Evolutionary conservation across 2,888 invertebrate species (phyloP), one percentile per base, ranked within the genome.

Genomic region (Xanthorhoe designata): DNA sequence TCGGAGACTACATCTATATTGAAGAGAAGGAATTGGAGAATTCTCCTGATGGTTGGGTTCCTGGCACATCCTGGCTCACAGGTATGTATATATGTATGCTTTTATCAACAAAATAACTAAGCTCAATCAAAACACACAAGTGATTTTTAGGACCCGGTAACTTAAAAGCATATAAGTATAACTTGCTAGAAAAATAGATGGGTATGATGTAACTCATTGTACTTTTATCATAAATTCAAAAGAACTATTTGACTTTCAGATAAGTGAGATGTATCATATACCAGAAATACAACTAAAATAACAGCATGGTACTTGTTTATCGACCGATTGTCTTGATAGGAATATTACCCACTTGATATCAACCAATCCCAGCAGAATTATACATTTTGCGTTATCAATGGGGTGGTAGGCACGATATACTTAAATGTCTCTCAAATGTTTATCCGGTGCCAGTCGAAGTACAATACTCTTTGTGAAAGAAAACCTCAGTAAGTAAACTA

Each of bases 41-140:
- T 73, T 96, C 97, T 1, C 94, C 96, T 0, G 98, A 98, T 88
- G 97, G 97, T 59, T 98, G 98, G 98, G 96, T 97, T 32, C 96
- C 96, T 78, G 98, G 98, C 32, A 95, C 95, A 19, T 97, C 97
- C 0, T 97, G 97, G 97, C 89, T 97, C 45, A 97, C 97, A 57
- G 97, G 96, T 85, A 75, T 73, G 73, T n/a, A n/a, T n/a, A n/a
- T n/a, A n/a, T n/a, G 5, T 24, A 24, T 32, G 32, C 32, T 32
- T 32, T 4, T 24, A 32, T 4, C 32, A 32, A 32, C 32, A 32
- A 6, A 32, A 24, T 3, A 3, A 24, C 4, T 24, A 24, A 4
- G 24, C 24, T 24, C 4, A 24, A 35, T 35, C 35, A 9, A 38
- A 38, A 38, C 35, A 9, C 8, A n/a, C n/a, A n/a, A n/a, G n/a